Evolutionary conservation across 2,113 vertebrate genomes (phyloP).

Genomic region (Xyrauchen texanus): DNA sequence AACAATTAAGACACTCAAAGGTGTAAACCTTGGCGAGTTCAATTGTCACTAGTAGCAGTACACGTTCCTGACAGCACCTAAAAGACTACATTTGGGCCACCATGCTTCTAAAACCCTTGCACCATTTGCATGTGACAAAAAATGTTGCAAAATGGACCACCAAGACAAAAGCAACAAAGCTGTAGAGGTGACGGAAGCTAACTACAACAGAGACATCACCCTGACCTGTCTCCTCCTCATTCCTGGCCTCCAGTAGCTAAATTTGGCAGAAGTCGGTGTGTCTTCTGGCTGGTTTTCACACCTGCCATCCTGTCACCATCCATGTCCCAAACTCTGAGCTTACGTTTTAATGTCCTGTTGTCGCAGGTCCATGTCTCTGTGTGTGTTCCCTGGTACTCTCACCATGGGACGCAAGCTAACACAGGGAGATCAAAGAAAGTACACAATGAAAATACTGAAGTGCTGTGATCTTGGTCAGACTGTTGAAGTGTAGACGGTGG

Average conservation of each 20-base stretch:
- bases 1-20: slow-evolving; percentile 20
- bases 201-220: slow-evolving; percentile 47
- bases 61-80: slow-evolving; percentile 35
- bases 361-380: slow-evolving; percentile 59
- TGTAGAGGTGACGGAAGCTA: slow-evolving; percentile 42
- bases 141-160: slow-evolving; percentile 79
- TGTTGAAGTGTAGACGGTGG: slow-evolving; percentile 47
- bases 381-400: slow-evolving; percentile 68
- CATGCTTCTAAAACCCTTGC: slow-evolving; percentile 38
- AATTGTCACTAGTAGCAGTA: slow-evolving; percentile 2
- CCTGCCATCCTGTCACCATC: slow-evolving; percentile 65
- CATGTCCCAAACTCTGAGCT: slow-evolving; percentile 58
- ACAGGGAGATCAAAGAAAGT: slow-evolving; percentile 69
- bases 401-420: slow-evolving; percentile 30
- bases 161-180: slow-evolving; percentile 61
- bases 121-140: slow-evolving; percentile 67
- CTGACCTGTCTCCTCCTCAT: slow-evolving; percentile 24
- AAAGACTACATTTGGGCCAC: slow-evolving; percentile 52
- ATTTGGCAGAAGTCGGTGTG: slow-evolving; percentile 46
- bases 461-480: slow-evolving; percentile 67
- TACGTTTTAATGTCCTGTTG: slow-evolving; percentile 54
- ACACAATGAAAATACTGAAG: slow-evolving; percentile 59
- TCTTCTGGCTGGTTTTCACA: slow-evolving; percentile 59
- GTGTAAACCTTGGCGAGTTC: slow-evolving; percentile 17
- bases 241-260: slow-evolving; percentile 41